A percentile compares a stretch with the other conserved stretches of the same genome.
Conservation (phyloP, 2,888 invertebrate genomes). For the Sphaeridia pumilis region DNA sequence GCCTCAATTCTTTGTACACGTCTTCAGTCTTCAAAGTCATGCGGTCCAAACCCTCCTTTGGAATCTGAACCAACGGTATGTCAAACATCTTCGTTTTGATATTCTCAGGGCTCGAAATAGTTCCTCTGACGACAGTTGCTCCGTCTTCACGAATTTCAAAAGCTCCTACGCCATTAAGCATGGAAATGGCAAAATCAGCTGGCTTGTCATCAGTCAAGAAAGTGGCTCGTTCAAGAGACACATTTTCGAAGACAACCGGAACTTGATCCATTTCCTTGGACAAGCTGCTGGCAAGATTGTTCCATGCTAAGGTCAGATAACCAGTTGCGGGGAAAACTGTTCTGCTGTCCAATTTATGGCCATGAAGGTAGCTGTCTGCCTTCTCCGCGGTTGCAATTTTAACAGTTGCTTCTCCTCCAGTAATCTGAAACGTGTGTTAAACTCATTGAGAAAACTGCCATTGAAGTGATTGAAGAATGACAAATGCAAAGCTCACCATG, state of each 20-base stretch:
- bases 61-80: background rate
- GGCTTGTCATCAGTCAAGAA: slow-evolving; percentile 70
- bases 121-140: slow-evolving; percentile 66
- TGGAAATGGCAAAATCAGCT: slow-evolving; percentile 57
- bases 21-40: slow-evolving; percentile 43
- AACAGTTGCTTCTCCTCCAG: background rate
- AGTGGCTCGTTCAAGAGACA: slow-evolving; percentile 83
- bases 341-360: slow-evolving; percentile 49
- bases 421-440: no score
- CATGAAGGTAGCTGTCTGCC: slow-evolving; percentile 36
- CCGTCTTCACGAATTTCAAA: slow-evolving; percentile 85
- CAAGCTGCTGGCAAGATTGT: slow-evolving; percentile 64
- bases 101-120: slow-evolving; percentile 51
- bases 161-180: slow-evolving; percentile 51
- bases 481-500: slow-evolving; percentile 72
- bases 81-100: slow-evolving; percentile 1
- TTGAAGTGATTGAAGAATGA: no score
- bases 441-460: no score
- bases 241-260: slow-evolving; percentile 74
- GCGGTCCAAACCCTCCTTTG: background rate
- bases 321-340: slow-evolving; percentile 73
- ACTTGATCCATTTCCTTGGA: slow-evolving; percentile 61
- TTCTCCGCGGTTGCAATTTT: background rate
- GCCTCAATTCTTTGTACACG: slow-evolving; percentile 71
- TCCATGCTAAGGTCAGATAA: slow-evolving; percentile 69